Percentiles rank a stretch among this genome's conserved stretches.
phyloP scores from a whole-genome alignment of 2,888 invertebrate genomes.

The Xanthia icteritia region DNA sequence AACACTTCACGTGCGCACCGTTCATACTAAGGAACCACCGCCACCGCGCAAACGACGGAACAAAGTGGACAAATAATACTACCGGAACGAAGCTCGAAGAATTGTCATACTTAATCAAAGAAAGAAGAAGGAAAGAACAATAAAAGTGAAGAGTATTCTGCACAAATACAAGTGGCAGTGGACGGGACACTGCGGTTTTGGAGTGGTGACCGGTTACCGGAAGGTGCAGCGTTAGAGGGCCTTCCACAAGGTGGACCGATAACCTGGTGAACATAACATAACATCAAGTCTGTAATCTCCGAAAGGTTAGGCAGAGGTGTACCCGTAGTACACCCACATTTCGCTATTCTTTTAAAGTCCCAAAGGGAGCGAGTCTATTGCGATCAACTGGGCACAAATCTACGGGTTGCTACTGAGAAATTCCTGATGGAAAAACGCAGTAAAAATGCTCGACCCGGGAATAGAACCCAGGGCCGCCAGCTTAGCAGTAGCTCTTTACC shows the following conservation, averaged over 20 bases:
- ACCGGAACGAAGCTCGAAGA: neutral
- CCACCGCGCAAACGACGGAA: slow-evolving; percentile 47
- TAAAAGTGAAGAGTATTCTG: neutral
- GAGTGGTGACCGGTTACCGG: neutral
- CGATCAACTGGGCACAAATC: neutral
- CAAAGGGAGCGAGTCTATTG: too few relatives aligned
- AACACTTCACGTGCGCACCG: slow-evolving; percentile 78
- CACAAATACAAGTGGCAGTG: neutral
- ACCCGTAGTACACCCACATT: neutral
- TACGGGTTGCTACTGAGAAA: neutral
- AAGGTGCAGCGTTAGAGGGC: neutral
- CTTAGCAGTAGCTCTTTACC: too few relatives aligned
- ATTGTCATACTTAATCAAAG: neutral
- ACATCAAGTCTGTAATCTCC: neutral
- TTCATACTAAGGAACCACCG: slow-evolving; percentile 48
- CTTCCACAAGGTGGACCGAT: neutral
- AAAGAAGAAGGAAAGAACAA: neutral
- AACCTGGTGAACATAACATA: neutral
- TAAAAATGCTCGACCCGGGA: neutral
- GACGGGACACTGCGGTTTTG: neutral
- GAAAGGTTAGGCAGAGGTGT: neutral
- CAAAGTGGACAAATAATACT: slow-evolving; percentile 28
- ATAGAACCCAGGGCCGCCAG: too few relatives aligned
- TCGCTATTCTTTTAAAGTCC: too few relatives aligned
- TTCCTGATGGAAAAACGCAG: neutral